A percentile compares a stretch with the other conserved stretches of the same genome.
phyloP scores from a whole-genome alignment of 2,113 vertebrate species.

The Anas platyrhynchos region DNA sequence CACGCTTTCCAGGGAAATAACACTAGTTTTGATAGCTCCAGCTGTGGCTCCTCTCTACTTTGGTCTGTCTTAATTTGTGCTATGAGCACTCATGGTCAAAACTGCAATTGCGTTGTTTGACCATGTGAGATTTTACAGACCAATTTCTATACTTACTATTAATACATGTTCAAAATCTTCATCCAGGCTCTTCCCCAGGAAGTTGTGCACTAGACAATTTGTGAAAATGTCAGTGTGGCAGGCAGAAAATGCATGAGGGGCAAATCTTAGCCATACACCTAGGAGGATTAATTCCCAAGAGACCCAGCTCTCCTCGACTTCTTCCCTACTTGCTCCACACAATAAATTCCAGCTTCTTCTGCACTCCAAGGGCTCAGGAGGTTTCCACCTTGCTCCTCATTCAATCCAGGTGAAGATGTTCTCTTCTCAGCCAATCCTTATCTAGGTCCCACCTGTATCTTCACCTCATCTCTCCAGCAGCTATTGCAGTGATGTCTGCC shows the following conservation, averaged over 20 bases:
- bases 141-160: background rate
- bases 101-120: background rate
- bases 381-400: background rate
- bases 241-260: rapidly evolving
- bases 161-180: background rate
- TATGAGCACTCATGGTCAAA: background rate
- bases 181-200: background rate
- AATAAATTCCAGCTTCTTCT: background rate
- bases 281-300: background rate
- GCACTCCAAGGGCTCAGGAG: background rate
- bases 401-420: background rate
- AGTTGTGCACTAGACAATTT: background rate
- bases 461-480: background rate
- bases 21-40: background rate
- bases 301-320: background rate
- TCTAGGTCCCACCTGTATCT: background rate
- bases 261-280: background rate
- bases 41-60: background rate
- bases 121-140: background rate
- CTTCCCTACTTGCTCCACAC: background rate
- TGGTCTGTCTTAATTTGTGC: background rate
- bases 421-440: background rate
- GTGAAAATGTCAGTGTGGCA: background rate
- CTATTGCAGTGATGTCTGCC: background rate
- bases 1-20: background rate